Base-by-base conservation (phyloP, 2,113 vertebrate genomes). In the Myotis brandtii region DNA sequence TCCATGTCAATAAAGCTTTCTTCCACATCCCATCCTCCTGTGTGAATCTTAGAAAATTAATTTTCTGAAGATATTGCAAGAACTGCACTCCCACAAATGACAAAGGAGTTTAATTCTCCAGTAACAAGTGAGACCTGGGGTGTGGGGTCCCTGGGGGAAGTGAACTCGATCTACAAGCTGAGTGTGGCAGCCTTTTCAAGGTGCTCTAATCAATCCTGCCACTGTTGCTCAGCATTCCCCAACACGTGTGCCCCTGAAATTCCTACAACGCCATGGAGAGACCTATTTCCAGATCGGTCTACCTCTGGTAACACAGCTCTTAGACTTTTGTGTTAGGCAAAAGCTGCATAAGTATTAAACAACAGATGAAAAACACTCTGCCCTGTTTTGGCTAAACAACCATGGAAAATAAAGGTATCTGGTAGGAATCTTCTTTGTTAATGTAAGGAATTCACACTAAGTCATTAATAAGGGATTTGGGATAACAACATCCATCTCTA, bases 261-360 rank as follows among this genome's bases (percentile, higher is more conserved):
- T 20, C 75, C 75, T n/a, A n/a, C 9, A 20, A 77, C 30, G 11
- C 30, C 9, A 17, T 7, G 75, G 46, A 52, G 50, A 9, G n/a
- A 77, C 46, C 46, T 77, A 21, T 52, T 76, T 77, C 30, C 30
- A 77, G 46, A n/a, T 18, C 3, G 2, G 17, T 77, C 46, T 21
- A n/a, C 75, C 17, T 52, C 75, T 18, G 4, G 48, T n/a, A 77
- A 77, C 46, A 50, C 98, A 86, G 99, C 99, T 79, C 30, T 75
- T 89, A 70, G 6, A 6, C n/a, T 85, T 69, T 23, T 59, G 13
- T 92, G 13, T 25, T 48, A 93, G 27, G 32, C 11, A 72, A 9
- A n/a, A 86, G 14, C 40, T 83, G 1, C 7, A 30, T 83, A 82
- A 84, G 90, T 90, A 43, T 1, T 92, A 32, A 73, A 79, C 34